phyloP scores from a whole-genome alignment of 1,140 invertebrate species.

The Myzus persicae region DNA sequence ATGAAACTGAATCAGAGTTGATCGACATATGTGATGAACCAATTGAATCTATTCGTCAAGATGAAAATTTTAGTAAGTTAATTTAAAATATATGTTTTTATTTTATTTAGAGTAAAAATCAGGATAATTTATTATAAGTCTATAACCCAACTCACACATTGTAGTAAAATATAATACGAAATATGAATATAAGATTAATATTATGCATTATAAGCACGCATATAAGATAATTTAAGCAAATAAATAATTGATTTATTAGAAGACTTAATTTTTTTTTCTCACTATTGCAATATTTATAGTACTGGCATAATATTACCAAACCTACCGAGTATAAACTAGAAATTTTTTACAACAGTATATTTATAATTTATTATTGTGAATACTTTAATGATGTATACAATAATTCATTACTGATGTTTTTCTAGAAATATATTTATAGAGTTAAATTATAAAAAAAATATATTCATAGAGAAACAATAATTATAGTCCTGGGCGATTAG shows the following conservation, averaged over 20 bases:
- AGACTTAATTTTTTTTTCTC: not conserved
- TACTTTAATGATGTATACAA: not conserved
- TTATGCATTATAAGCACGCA: not conserved
- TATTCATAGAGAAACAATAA: not conserved
- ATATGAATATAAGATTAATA: not conserved
- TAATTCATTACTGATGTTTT: not conserved
- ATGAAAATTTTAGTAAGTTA: slow-evolving; percentile 55
- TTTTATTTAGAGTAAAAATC: not conserved
- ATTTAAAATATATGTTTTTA: not conserved
- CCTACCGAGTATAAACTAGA: not conserved
- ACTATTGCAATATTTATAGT: not conserved
- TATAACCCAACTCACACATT: not conserved
- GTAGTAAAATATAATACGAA: not conserved
- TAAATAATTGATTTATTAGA: too few relatives aligned
- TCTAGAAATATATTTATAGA: not conserved
- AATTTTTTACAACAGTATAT: not conserved
- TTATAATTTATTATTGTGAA: not conserved
- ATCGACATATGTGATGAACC: slow-evolving; percentile 40
- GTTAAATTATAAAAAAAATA: not conserved
- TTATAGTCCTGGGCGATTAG: not conserved
- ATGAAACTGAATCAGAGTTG: slow-evolving; percentile 27
- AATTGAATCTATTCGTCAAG: slow-evolving; percentile 43
- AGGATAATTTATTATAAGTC: not conserved
- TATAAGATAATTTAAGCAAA: not conserved
- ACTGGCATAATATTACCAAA: not conserved